Percentiles rank a stretch among this genome's conserved stretches.
phyloP scores from a whole-genome alignment of 1,140 invertebrate genomes.

The Drosophila kanapiae region DNA sequence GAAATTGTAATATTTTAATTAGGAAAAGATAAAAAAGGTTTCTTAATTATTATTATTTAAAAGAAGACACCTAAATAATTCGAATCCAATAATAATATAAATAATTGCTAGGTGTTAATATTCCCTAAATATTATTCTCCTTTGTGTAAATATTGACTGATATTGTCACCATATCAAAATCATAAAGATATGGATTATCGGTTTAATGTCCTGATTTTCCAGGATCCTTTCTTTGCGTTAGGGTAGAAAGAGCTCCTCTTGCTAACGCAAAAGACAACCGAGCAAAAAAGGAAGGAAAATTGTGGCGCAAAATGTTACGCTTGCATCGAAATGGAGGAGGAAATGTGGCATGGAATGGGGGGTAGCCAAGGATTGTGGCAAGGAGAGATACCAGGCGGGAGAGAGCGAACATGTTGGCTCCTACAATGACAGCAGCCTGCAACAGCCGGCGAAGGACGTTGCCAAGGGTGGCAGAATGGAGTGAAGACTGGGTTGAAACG shows the following conservation, averaged over 20 bases:
- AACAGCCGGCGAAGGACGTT: slow-evolving; percentile 72
- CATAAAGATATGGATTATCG: background rate
- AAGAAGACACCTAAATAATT: background rate
- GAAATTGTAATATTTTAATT: background rate
- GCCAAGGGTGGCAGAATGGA: slow-evolving; percentile 15
- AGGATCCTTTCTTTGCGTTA: background rate
- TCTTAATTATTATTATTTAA: background rate
- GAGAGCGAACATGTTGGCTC: slow-evolving; percentile 62
- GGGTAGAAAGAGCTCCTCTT: slow-evolving; percentile 46
- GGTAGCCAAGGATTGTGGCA: slow-evolving; percentile 28
- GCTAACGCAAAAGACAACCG: slow-evolving; percentile 54
- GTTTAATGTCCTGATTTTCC: background rate
- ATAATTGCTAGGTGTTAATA: background rate
- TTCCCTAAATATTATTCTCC: background rate
- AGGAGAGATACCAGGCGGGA: background rate
- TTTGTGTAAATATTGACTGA: background rate
- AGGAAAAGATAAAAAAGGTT: background rate
- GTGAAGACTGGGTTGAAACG: slow-evolving; percentile 26
- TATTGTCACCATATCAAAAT: background rate
- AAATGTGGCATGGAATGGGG: slow-evolving; percentile 1
- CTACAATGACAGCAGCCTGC: slow-evolving; percentile 76
- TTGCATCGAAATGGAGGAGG: slow-evolving; percentile 51
- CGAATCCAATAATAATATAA: background rate
- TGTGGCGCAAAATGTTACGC: slow-evolving; percentile 78
- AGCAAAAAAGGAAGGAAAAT: slow-evolving; percentile 48